Base-by-base conservation (phyloP, 2,113 vertebrate genomes). In the Crotalus viridis region DNA sequence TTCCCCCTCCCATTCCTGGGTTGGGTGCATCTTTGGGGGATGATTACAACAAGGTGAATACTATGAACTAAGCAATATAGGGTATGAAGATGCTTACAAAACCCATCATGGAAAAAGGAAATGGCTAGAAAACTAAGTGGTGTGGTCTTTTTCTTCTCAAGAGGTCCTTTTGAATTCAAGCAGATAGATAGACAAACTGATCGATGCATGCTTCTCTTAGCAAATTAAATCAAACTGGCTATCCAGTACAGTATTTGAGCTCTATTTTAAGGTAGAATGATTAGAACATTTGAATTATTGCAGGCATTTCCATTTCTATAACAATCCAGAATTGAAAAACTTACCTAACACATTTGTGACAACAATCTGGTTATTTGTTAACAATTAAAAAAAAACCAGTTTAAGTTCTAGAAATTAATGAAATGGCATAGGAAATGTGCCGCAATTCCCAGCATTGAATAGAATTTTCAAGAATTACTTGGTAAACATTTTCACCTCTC, bases 201-300 rank as follows among this genome's bases (percentile, higher is more conserved):
- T 64, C 26, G 28, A 46, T 85, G 46, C 10, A 15, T 10, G 13
- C 4, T 52, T 33, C 33, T 88, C 51, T 88, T 51, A 12, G 10
- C 26, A 69, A 69, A 69, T 12, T 15, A 17, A 69, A n/a, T 92
- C 88, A 90, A 88, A 2, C 52, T 93, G 94, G 61, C 85, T 93
- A 94, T 74, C 86, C 85, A 92, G 94, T 94, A 85, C 48, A 33
- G 12, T 52, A 21, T 85, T 89, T 61, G 94, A 87, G 89, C 89
- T 93, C 57, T 96, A 94, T 91, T 96, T 93, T 74, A 95, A 87
- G 46, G 89, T 95, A 93, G 92, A 93, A 86, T 95, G 93, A 96
- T 91, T 94, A 93, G 96, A 95, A 96, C 95, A 97, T 89, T 93
- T 92, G 95, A 92, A 95, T 97, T 97, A 96, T 96, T 97, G 94